Evolutionary conservation across 2,797 vertebrate species (phyloP).

Genomic region (Cyclura pinguis): DNA sequence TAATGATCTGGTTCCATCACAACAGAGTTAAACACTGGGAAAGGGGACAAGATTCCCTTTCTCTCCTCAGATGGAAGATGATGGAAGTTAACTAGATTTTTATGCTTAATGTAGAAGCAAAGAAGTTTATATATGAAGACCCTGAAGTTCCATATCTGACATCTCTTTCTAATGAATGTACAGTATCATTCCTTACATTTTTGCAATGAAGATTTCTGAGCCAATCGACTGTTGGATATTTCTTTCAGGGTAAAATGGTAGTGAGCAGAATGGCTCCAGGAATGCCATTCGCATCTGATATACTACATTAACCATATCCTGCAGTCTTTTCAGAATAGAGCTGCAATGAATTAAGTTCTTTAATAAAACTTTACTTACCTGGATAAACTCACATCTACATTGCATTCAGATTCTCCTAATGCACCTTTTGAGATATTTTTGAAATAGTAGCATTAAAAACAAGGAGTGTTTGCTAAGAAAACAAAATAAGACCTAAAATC

Average conservation of each 20-base stretch:
- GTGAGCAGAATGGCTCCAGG: conserved; percentile 76
- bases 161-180: conserved; percentile 56
- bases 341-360: conserved; percentile 85
- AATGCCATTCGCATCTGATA: conserved; percentile 80
- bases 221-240: conserved; percentile 68
- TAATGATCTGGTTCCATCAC: not conserved
- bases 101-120: conserved; percentile 20
- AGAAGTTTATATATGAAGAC: conserved; percentile 17
- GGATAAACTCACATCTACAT: conserved; percentile 81
- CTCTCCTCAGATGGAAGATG: conserved; percentile 31
- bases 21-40: not conserved
- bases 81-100: conserved; percentile 26
- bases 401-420: conserved; percentile 72
- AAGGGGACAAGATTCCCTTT: conserved; percentile 19
- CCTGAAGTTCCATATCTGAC: conserved; percentile 36
- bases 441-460: conserved; percentile 67
- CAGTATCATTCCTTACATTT: conserved; percentile 51
- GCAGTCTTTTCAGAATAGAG: conserved; percentile 80
- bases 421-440: conserved; percentile 76
- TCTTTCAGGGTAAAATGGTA: conserved; percentile 74
- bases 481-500: conserved; percentile 76
- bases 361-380: conserved; percentile 84
- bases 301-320: conserved; percentile 84
- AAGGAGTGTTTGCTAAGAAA: conserved; percentile 77
- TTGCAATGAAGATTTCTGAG: conserved; percentile 57